Evolutionary conservation across 2,113 vertebrate species (phyloP).

Genomic region (Anthoscopus minutus): DNA sequence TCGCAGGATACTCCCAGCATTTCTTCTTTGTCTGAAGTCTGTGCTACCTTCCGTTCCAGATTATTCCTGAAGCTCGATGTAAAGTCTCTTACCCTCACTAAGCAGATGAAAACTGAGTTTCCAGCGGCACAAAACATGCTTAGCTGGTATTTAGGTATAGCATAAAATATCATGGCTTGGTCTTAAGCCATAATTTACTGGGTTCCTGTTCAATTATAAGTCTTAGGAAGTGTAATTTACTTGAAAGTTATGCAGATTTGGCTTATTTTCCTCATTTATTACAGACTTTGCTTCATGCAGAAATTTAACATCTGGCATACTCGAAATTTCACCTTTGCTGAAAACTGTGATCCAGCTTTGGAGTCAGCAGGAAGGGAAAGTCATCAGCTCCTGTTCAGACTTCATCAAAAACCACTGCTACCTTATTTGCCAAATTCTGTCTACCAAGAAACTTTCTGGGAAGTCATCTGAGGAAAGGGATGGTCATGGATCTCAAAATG

Average conservation of each 20-base stretch:
- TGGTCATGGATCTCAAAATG: not conserved
- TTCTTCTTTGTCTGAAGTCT: not conserved
- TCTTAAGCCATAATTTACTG: not conserved
- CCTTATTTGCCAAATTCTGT: not conserved
- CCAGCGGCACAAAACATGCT: not conserved
- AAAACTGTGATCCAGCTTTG: not conserved
- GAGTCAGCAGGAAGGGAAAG: not conserved
- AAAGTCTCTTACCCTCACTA: not conserved
- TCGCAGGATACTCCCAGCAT: not conserved
- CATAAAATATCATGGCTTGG: not conserved
- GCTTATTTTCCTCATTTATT: not conserved
- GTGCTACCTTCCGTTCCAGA: not conserved
- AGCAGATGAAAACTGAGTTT: not conserved
- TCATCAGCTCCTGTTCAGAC: not conserved
- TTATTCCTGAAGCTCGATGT: not conserved
- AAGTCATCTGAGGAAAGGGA: not conserved
- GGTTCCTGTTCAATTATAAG: not conserved
- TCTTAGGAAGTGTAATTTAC: not conserved
- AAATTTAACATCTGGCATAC: not conserved
- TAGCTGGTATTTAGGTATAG: not conserved
- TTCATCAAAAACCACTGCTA: not conserved
- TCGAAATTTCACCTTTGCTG: not conserved
- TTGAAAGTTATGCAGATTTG: not conserved
- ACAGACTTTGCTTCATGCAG: not conserved
- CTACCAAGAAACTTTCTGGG: not conserved